A percentile compares a stretch with the other conserved stretches of the same genome.
These are phyloP conservation scores for Lasioglossum leucozonium DNA, from an alignment of 2,888 invertebrate species.

Conservation along the genomic window DNA sequence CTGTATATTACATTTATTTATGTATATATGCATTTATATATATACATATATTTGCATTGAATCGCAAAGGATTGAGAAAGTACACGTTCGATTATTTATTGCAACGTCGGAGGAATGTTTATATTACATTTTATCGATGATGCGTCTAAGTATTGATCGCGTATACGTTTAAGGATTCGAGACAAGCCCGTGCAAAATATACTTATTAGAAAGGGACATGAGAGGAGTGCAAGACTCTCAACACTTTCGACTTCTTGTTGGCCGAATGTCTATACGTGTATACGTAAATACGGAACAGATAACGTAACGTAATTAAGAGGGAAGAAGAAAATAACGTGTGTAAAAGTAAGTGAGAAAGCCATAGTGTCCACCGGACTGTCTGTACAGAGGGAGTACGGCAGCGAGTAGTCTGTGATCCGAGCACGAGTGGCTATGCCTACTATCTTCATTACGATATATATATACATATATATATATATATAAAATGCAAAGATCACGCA, in stretches of 20 bases:
- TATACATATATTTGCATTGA: constrained; percentile 41
- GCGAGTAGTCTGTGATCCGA: constrained; percentile 84
- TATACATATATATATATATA: constrained; percentile 33
- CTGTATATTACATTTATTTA: constrained; percentile 43
- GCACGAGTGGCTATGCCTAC: constrained; percentile 84
- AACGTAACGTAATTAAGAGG: constrained; percentile 49
- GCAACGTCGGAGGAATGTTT: not conserved
- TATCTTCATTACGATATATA: constrained; percentile 82
- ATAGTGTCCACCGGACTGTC: constrained; percentile 84
- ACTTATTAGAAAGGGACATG: constrained; percentile 33
- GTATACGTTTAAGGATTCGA: constrained; percentile 54
- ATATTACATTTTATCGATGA: constrained; percentile 2
- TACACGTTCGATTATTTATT: constrained; percentile 35
- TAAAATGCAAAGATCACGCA: constrained; percentile 75
- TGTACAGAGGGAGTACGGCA: constrained; percentile 80
- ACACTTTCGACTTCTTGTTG: constrained; percentile 52
- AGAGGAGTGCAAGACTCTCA: constrained; percentile 37
- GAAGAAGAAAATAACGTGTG: constrained; percentile 53
- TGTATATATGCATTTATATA: not conserved
- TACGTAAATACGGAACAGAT: constrained; percentile 66
- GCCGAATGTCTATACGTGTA: constrained; percentile 69
- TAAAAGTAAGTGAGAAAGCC: constrained; percentile 77
- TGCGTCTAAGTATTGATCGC: constrained; percentile 28
- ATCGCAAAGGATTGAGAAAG: constrained; percentile 23
- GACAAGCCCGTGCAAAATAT: constrained; percentile 54